These are phyloP conservation scores for Clarias batrachus DNA, from an alignment of 2,113 vertebrate genomes.

Conservation along the genomic window DNA sequence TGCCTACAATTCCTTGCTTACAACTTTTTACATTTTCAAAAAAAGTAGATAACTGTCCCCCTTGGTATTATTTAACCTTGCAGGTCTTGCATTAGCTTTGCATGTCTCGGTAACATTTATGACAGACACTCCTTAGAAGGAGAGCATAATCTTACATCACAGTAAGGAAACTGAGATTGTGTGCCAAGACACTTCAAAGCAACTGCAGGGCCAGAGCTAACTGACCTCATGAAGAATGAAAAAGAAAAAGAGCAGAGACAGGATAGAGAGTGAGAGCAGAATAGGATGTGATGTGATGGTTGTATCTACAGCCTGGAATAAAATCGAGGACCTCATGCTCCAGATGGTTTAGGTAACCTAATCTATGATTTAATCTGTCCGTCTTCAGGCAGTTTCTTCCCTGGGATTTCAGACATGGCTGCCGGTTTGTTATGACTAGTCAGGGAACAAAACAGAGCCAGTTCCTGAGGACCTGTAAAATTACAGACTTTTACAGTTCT, in stretches of 20 bases:
- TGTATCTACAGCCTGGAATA: not conserved
- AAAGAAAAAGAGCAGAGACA: not conserved
- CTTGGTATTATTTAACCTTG: not conserved
- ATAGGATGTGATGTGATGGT: not conserved
- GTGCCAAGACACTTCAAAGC: constrained; percentile 22
- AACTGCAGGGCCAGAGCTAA: not conserved
- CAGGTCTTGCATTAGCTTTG: not conserved
- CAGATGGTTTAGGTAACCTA: not conserved
- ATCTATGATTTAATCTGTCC: not conserved
- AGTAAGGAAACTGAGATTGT: constrained; percentile 24
- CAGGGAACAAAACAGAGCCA: not conserved
- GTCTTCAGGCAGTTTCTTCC: not conserved
- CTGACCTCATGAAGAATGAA: not conserved
- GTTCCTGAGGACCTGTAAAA: not conserved
- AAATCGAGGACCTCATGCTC: not conserved
- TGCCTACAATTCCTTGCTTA: not conserved
- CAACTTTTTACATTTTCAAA: too few relatives aligned
- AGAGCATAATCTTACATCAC: constrained; percentile 13
- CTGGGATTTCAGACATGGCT: not conserved
- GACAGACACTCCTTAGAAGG: constrained; percentile 15
- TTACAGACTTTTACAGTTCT: constrained; percentile 20
- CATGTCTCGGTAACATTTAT: not conserved
- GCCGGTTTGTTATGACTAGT: constrained; percentile 11
- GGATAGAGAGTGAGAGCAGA: not conserved
- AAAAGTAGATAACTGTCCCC: not conserved